Percentiles rank a stretch among this genome's conserved stretches.
phyloP scores from a whole-genome alignment of 2,888 invertebrate species.

The Eristalinus sepulchralis region DNA sequence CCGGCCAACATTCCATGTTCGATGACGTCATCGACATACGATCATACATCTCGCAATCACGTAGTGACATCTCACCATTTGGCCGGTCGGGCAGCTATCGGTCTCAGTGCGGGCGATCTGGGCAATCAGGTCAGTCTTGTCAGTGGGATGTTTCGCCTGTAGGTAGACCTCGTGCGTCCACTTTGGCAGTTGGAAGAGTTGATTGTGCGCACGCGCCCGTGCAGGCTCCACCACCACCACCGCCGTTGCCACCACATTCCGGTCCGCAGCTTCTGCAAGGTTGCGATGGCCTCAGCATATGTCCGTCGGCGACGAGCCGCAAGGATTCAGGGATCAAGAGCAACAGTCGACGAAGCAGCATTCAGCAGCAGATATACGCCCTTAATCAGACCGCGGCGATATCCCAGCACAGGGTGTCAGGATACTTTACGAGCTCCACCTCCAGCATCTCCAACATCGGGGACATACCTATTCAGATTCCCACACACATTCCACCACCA shows the following conservation, averaged over 20 bases:
- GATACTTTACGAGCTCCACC: constrained; percentile 93
- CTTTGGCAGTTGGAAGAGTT: constrained; percentile 79
- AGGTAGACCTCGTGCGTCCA: constrained; percentile 80
- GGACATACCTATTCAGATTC: constrained; percentile 73
- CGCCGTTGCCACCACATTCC: constrained; percentile 71
- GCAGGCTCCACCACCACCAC: constrained; percentile 21
- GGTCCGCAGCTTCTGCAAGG: constrained; percentile 33
- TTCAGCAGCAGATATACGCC: constrained; percentile 89
- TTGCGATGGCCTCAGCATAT: constrained; percentile 86
- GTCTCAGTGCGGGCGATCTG: constrained; percentile 85
- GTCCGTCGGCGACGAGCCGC: constrained; percentile 89
- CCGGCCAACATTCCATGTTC: constrained; percentile 82
- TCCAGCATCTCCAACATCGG: constrained; percentile 83
- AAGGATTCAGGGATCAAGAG: constrained; percentile 94
- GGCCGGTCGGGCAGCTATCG: constrained; percentile 87
- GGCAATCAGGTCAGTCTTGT: constrained; percentile 78
- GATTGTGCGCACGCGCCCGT: constrained; percentile 14
- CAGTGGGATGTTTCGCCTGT: constrained; percentile 80
- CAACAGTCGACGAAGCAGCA: constrained; percentile 91
- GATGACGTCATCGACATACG: constrained; percentile 87
- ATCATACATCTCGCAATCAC: constrained; percentile 87
- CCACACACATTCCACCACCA: constrained; percentile 80
- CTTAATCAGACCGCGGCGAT: constrained; percentile 88
- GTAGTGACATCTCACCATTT: constrained; percentile 87
- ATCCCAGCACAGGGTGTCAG: constrained; percentile 91